phyloP scores from a whole-genome alignment of 2,888 invertebrate genomes.

The Eristalis intricaria region DNA sequence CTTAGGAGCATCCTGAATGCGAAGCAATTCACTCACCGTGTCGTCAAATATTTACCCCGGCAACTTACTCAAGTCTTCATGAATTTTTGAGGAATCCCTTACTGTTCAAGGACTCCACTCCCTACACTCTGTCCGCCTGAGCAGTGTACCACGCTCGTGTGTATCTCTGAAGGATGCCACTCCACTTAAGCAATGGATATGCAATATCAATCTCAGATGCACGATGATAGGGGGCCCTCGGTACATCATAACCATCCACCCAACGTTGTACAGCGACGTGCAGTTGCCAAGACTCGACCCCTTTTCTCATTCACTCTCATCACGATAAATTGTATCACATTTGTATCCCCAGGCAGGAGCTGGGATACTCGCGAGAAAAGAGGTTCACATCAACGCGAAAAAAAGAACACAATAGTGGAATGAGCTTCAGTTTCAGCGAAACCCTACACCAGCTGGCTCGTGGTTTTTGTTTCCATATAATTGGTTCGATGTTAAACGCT shows the following conservation, averaged over 20 bases:
- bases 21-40: background rate
- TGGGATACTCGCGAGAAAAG: background rate
- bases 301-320: background rate
- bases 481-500: conserved; percentile 45
- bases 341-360: background rate
- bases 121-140: background rate
- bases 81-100: background rate
- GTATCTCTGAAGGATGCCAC: too few species aligned
- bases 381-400: background rate
- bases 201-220: conserved; percentile 19
- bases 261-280: background rate
- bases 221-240: background rate
- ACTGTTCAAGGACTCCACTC: background rate
- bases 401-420: background rate
- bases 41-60: background rate
- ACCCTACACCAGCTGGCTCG: conserved; percentile 26
- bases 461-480: conserved; percentile 51
- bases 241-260: conserved; percentile 9
- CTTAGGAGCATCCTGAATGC: background rate
- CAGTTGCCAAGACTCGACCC: background rate
- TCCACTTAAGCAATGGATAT: background rate
- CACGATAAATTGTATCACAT: background rate
- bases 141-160: too few species aligned
- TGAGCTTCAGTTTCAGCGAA: background rate
- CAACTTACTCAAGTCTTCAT: background rate